Evolutionary conservation across 2,888 invertebrate species (phyloP).

Genomic region (Polymixis lichenea): DNA sequence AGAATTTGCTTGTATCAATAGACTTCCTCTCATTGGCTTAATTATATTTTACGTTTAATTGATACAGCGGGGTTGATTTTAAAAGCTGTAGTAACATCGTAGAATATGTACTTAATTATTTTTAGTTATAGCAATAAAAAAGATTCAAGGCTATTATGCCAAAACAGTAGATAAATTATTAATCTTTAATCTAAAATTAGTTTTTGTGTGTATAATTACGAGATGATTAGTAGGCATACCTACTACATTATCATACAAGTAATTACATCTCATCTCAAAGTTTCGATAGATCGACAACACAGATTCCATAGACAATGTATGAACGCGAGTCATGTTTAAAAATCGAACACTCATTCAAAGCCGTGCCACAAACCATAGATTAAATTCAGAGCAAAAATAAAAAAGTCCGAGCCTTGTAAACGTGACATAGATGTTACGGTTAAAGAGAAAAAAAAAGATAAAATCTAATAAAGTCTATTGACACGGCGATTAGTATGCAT

Average conservation of each 20-base stretch:
- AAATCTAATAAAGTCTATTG: slow-evolving; percentile 70
- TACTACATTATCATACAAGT: slow-evolving; percentile 22
- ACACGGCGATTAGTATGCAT: slow-evolving; percentile 68
- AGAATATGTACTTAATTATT: slow-evolving; percentile 5
- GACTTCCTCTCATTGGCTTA: slow-evolving; percentile 22
- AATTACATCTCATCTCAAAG: slow-evolving; percentile 47
- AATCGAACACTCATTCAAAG: slow-evolving; percentile 57
- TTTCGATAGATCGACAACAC: slow-evolving; percentile 43
- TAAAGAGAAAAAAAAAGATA: slow-evolving; percentile 52
- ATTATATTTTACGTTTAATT: slow-evolving; percentile 52
- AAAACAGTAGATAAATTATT: slow-evolving; percentile 19
- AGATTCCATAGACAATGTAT: slow-evolving; percentile 41
- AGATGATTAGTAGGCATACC: slow-evolving; percentile 10
- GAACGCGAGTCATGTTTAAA: slow-evolving; percentile 39
- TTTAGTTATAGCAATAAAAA: slow-evolving; percentile 17
- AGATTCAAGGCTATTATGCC: background rate
- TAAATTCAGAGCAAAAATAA: slow-evolving; percentile 39
- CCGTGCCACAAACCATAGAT: slow-evolving; percentile 43
- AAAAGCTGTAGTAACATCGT: slow-evolving; percentile 6
- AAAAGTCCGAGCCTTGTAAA: slow-evolving; percentile 34
- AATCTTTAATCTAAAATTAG: slow-evolving; percentile 23
- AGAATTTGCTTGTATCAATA: slow-evolving; percentile 53
- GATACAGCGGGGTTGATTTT: background rate
- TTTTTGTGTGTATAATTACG: slow-evolving; percentile 24
- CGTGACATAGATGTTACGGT: slow-evolving; percentile 58